Evolutionary conservation across 2,888 invertebrate species (phyloP).

Genomic region (Pandemis cinnamomeana): DNA sequence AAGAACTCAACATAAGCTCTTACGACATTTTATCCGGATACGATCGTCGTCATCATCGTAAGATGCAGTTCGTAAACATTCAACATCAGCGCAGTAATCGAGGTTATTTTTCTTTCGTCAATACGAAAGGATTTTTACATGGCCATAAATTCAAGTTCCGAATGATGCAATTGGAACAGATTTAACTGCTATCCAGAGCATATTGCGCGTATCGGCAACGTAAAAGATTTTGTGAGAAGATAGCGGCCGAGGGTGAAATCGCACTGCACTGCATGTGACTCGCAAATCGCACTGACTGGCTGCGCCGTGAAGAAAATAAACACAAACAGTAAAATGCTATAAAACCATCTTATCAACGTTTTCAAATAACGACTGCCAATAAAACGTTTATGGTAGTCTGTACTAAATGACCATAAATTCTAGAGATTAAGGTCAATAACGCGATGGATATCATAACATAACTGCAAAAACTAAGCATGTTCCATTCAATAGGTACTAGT

Average conservation of each 20-base stretch:
- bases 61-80: constrained; percentile 14
- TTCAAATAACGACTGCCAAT: constrained; percentile 76
- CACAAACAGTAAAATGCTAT: constrained; percentile 59
- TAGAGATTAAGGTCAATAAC: constrained; percentile 81
- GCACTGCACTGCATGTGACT: constrained; percentile 42
- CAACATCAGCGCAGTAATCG: constrained; percentile 4
- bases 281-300: constrained; percentile 2
- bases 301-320: constrained; percentile 54
- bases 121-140: constrained; percentile 51
- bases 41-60: neutral
- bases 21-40: constrained; percentile 1
- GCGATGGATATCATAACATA: constrained; percentile 78
- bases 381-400: constrained; percentile 77
- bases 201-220: constrained; percentile 42
- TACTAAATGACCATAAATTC: constrained; percentile 79
- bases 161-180: constrained; percentile 53
- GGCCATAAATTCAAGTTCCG: constrained; percentile 53
- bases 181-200: constrained; percentile 50
- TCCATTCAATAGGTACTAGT: constrained; percentile 44
- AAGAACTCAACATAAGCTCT: neutral
- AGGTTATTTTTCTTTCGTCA: constrained; percentile 47
- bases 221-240: constrained; percentile 45
- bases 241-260: constrained; percentile 44
- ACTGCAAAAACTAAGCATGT: constrained; percentile 64
- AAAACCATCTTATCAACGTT: constrained; percentile 63